Conservation (phyloP, 2,113 vertebrate species). For the Drymodes brunneopygia region DNA sequence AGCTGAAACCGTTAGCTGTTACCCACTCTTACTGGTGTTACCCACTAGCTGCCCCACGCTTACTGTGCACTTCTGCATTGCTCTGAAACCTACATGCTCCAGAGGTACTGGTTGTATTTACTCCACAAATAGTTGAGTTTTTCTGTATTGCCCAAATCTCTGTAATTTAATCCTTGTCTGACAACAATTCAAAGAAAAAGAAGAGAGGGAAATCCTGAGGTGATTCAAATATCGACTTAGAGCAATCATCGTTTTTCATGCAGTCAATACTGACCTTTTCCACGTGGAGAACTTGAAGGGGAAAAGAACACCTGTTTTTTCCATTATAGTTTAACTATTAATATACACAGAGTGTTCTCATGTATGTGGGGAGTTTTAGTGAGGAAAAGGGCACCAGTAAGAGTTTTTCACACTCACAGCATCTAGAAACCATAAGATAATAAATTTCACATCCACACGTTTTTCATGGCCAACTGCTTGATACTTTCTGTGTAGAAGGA, state of each 20-base stretch:
- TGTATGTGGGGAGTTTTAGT: not conserved
- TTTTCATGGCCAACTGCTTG: not conserved
- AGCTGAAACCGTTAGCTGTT: not conserved
- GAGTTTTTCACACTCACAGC: not conserved
- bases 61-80: not conserved
- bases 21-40: too few species aligned
- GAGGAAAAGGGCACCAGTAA: not conserved
- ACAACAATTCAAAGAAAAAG: slow-evolving; percentile 24
- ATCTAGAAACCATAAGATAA: not conserved
- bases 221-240: slow-evolving; percentile 25
- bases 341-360: not conserved
- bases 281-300: not conserved
- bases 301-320: not conserved
- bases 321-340: not conserved
- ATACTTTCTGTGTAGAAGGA: not conserved
- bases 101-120: not conserved
- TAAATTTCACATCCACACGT: not conserved
- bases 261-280: slow-evolving; percentile 57
- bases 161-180: slow-evolving; percentile 6
- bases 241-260: not conserved
- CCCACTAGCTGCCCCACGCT: not conserved
- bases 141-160: not conserved
- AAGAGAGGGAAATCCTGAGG: slow-evolving; percentile 15
- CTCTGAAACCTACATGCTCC: not conserved
- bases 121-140: not conserved